Evolutionary conservation across 1,140 invertebrate genomes (phyloP), one percentile per base, ranked within the genome.

Genomic region (Drosophila asahinai): DNA sequence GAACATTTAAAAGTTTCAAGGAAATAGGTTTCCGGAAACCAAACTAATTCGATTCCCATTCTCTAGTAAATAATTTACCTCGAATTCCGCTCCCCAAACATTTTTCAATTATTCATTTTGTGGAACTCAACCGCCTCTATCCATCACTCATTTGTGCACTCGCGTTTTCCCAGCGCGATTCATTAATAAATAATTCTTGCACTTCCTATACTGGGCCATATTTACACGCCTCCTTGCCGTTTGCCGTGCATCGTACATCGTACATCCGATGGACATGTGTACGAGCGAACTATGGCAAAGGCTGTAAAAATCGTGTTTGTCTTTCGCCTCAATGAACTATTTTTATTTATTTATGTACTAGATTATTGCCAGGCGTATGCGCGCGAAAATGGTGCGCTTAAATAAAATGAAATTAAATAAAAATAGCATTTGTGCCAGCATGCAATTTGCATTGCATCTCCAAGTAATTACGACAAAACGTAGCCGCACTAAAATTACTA

Each of bases 291-390:
- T 12, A 40, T 54, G 17, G 33, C 58, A 55, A 62, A 59, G 48
- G 27, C 72, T 72, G 43, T 72, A 73, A 73, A 73, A 72, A 73
- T 73, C 51, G 70, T 57, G 71, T 76, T 76, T 76, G 59, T 75
- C 73, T 73, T 72, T 59, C 58, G 59, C 60, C 80, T 83, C 76
- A 83, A 83, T 83, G 76, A 83, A 83, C 76, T 80, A 76, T 80
- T 79, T 79, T 71, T 72, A 70, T 77, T 81, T 79, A 74, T 83
- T 78, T 83, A 77, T 67, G 59, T 59, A 77, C 73, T 63, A 25
- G 67, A 64, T 77, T 77, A 73, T 72, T 73, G 66, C 62, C 66
- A 52, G 67, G 67, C 71, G 47, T 22, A 61, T 67, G 65, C 43
- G 62, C 73, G 62, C 48, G 55, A 52, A 74, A 74, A 77, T 66